These are phyloP conservation scores for Drosophila pallidifrons DNA, from an alignment of 1,140 invertebrate genomes.

Conservation along the genomic window DNA sequence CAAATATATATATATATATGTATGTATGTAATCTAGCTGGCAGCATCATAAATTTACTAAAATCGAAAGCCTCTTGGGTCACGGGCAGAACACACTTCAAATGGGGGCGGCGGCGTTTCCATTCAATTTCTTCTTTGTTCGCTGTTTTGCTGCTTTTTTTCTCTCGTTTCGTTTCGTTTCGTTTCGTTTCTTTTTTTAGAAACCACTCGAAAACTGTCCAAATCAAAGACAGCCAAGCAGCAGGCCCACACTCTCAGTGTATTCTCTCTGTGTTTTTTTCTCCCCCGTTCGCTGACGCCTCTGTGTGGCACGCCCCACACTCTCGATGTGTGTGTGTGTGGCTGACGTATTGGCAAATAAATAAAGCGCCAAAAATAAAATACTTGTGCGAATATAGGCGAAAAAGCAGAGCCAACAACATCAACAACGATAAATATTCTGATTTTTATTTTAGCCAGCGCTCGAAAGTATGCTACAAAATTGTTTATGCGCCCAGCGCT, in stretches of 20 bases:
- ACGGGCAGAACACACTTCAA: slow-evolving; percentile 25
- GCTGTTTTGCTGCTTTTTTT: slow-evolving; percentile 41
- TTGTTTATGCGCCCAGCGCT: slow-evolving; percentile 47
- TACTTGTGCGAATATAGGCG: slow-evolving; percentile 32
- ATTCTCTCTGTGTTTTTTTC: not conserved
- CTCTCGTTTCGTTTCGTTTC: slow-evolving; percentile 4
- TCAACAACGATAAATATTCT: slow-evolving; percentile 1
- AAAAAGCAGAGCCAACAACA: slow-evolving; percentile 14
- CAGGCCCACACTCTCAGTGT: slow-evolving; percentile 18
- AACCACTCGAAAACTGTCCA: slow-evolving; percentile 62
- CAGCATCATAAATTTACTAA: slow-evolving; percentile 53
- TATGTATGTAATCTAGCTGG: not conserved
- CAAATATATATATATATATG: too few relatives aligned
- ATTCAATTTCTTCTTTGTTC: slow-evolving; percentile 63
- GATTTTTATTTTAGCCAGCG: slow-evolving; percentile 34
- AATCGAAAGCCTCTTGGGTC: slow-evolving; percentile 44
- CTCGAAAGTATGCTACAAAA: slow-evolving; percentile 69
- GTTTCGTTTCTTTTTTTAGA: slow-evolving; percentile 21
- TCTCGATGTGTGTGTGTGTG: slow-evolving; percentile 8
- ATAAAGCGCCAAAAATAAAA: slow-evolving; percentile 53
- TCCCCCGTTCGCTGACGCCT: not conserved
- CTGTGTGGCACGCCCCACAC: slow-evolving; percentile 13
- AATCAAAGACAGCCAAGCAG: slow-evolving; percentile 48
- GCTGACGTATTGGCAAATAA: slow-evolving; percentile 53
- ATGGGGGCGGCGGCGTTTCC: slow-evolving; percentile 32